Percentiles rank a stretch among this genome's conserved stretches.
Evolutionary conservation across 2,888 invertebrate genomes (phyloP).

Genomic region (Ephialtes manifestator): DNA sequence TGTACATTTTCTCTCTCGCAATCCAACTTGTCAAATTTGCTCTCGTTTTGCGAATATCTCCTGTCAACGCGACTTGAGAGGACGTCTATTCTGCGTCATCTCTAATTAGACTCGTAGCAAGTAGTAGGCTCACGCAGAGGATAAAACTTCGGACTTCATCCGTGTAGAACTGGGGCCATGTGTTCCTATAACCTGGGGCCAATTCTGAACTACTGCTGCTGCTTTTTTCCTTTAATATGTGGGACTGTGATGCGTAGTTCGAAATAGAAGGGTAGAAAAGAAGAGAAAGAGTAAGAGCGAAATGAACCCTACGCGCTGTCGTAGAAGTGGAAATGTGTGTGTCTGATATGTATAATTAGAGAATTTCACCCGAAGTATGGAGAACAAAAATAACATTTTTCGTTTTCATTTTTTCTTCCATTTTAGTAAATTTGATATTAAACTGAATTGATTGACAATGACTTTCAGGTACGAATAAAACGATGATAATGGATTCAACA

Average conservation of each 20-base stretch:
- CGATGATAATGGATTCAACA: too few relatives aligned
- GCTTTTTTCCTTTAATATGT: slow-evolving; percentile 8
- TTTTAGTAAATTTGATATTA: too few relatives aligned
- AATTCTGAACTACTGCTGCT: slow-evolving; percentile 29
- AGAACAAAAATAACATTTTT: slow-evolving; percentile 53
- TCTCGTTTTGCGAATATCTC: neutral
- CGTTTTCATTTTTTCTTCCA: too few relatives aligned
- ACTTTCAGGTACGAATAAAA: too few relatives aligned
- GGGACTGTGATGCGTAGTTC: slow-evolving; percentile 39
- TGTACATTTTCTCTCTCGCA: neutral
- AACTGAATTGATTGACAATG: too few relatives aligned
- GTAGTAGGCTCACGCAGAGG: slow-evolving; percentile 13
- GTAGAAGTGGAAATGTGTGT: slow-evolving; percentile 41
- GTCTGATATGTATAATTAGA: slow-evolving; percentile 71
- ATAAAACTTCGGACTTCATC: slow-evolving; percentile 27
- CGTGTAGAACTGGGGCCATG: slow-evolving; percentile 6
- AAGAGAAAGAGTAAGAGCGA: slow-evolving; percentile 17
- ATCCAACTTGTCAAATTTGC: neutral
- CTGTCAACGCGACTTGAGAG: slow-evolving; percentile 15
- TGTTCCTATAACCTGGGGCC: slow-evolving; percentile 40
- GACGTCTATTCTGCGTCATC: slow-evolving; percentile 16
- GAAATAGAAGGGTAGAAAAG: neutral
- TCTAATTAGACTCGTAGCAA: slow-evolving; percentile 27
- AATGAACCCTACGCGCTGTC: slow-evolving; percentile 49
- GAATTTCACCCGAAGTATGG: slow-evolving; percentile 77